Conservation (phyloP, 2,113 vertebrate genomes). For the Tautogolabrus adspersus region DNA sequence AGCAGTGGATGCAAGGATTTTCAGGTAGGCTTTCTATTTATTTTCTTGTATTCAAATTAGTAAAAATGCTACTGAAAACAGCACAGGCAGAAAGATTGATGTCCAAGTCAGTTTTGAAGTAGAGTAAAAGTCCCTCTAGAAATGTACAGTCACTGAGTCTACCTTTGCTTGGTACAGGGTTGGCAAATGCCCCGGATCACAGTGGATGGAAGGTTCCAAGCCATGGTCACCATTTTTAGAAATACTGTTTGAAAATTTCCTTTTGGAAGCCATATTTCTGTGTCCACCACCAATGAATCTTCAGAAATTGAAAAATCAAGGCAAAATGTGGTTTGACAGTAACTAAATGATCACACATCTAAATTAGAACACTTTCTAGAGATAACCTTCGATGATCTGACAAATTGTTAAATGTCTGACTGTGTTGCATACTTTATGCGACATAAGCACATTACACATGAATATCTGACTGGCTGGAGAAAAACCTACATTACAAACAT, state of each 20-base stretch:
- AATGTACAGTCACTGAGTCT: slow-evolving; percentile 10
- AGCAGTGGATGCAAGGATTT: slow-evolving; percentile 36
- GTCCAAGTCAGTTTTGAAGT: slow-evolving; percentile 12
- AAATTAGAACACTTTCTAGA: slow-evolving; percentile 24
- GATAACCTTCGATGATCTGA: slow-evolving; percentile 4
- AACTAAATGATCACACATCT: slow-evolving; percentile 11
- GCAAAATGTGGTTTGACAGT: slow-evolving; percentile 14
- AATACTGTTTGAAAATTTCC: not conserved
- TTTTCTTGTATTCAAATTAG: slow-evolving; percentile 27
- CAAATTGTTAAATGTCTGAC: slow-evolving; percentile 13
- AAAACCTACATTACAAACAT: slow-evolving; percentile 36
- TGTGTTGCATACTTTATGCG: slow-evolving; percentile 22
- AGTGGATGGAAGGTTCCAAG: slow-evolving; percentile 3
- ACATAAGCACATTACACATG: slow-evolving; percentile 33
- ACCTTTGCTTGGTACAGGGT: slow-evolving; percentile 5
- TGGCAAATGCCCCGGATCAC: not conserved
- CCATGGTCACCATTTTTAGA: slow-evolving; percentile 5
- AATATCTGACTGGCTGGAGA: slow-evolving; percentile 20
- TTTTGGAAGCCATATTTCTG: not conserved
- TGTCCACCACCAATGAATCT: not conserved
- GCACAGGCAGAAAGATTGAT: slow-evolving; percentile 22
- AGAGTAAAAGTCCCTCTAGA: slow-evolving; percentile 7
- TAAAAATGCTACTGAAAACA: slow-evolving; percentile 59
- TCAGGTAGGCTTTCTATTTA: slow-evolving; percentile 31
- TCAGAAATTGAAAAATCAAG: not conserved